Conservation (phyloP, 2,113 vertebrate species). For the Lates calcarifer region DNA sequence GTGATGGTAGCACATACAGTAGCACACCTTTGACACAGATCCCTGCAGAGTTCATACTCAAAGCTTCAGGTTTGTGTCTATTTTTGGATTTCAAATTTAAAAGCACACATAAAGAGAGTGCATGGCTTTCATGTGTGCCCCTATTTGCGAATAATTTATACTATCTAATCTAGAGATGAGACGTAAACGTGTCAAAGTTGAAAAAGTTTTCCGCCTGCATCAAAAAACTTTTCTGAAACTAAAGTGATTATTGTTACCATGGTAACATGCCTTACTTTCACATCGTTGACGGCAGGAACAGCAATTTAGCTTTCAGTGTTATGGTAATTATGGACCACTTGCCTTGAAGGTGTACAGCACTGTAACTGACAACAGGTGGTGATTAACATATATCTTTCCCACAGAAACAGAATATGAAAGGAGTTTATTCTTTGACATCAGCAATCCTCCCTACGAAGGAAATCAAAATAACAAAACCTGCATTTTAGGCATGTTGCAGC, state of each 20-base stretch:
- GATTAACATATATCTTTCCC: slow-evolving; percentile 18
- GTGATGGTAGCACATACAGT: neutral
- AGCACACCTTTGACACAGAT: neutral
- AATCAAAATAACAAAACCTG: slow-evolving; percentile 27
- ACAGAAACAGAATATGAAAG: slow-evolving; percentile 25
- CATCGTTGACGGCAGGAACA: slow-evolving; percentile 12
- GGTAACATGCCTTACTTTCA: slow-evolving; percentile 21
- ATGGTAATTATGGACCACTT: slow-evolving; percentile 48
- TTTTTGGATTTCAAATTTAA: neutral
- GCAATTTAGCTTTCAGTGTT: slow-evolving; percentile 33
- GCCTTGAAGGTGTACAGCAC: slow-evolving; percentile 24
- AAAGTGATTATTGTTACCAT: neutral
- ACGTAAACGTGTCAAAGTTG: too few species aligned
- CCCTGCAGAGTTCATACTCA: neutral
- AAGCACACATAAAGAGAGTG: neutral
- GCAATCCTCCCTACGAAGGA: neutral
- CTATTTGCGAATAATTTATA: too few species aligned
- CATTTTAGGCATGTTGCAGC: slow-evolving; percentile 10
- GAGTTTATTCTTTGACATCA: slow-evolving; percentile 29
- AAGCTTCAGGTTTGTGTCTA: neutral
- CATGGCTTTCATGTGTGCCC: too few species aligned
- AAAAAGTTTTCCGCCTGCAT: too few species aligned
- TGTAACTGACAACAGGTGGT: slow-evolving; percentile 41
- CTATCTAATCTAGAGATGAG: too few species aligned
- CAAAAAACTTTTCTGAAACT: too few species aligned